These are phyloP conservation scores for Drosophila merina DNA, from an alignment of 2,888 invertebrate species.

Conservation along the genomic window DNA sequence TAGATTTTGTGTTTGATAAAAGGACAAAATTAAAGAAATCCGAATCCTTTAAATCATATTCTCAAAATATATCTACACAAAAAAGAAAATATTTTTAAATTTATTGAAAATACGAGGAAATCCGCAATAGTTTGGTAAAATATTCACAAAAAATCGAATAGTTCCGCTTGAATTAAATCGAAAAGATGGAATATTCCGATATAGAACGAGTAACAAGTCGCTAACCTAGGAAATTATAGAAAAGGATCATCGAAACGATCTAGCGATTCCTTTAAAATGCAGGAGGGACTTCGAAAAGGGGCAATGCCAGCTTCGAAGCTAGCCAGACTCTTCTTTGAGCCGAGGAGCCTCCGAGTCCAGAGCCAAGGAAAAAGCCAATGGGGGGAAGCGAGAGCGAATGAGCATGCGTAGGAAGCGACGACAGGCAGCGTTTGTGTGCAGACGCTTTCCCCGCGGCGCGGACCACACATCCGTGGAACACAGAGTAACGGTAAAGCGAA, in stretches of 20 bases:
- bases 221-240: too few relatives aligned
- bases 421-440: neutral
- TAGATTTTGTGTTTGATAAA: too few relatives aligned
- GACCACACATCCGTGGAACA: neutral
- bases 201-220: too few relatives aligned
- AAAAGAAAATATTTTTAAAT: too few relatives aligned
- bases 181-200: too few relatives aligned
- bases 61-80: too few relatives aligned
- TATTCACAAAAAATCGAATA: too few relatives aligned
- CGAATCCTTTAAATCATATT: too few relatives aligned
- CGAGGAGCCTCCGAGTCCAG: neutral
- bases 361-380: neutral
- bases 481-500: conserved; percentile 2
- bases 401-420: neutral
- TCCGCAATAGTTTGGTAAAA: too few relatives aligned
- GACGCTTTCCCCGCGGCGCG: neutral
- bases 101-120: too few relatives aligned
- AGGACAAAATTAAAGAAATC: too few relatives aligned
- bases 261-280: neutral
- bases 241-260: neutral
- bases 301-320: neutral
- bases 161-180: too few relatives aligned
- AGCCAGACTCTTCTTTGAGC: conserved; percentile 5
- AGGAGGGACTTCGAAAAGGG: conserved; percentile 2
- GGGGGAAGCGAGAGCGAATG: neutral